Evolutionary conservation across 2,888 invertebrate genomes (phyloP), one percentile per base, ranked within the genome.

Genomic region (Erebia epiphron): DNA sequence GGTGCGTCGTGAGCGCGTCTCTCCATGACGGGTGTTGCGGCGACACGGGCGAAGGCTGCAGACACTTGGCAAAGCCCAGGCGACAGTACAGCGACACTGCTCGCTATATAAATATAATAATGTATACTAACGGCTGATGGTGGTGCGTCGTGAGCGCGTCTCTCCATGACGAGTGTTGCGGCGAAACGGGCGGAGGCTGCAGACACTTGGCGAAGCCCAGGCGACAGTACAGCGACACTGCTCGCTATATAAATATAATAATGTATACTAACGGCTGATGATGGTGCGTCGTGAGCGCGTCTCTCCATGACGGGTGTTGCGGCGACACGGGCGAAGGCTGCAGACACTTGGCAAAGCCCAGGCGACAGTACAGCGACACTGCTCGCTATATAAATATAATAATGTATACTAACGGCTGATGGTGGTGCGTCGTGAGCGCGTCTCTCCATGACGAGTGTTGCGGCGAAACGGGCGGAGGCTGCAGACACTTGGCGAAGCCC

Each of bases 1-100:
- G 83, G 88, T 89, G 92, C 14, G 89, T 86, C 62, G 93, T 92
- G 77, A 89, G 79, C 14, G 94, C 94, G 71, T 91, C 86, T 65
- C 85, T 90, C 98, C 98, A 98, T 2, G 97, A 96, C 7, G 95
- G 89, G 87, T 98, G 97, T 70, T 94, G 89, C 71, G 94, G 93
- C 50, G 85, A 77, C 18, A 90, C 89, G 66, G 95, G 95, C 64
- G 94, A 94, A 75, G 95, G 95, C 21, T 92, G 89, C 81, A 96
- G 94, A 85, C 97, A 97, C 80, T 95, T 95, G 0, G 98, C 99
- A 94, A 99, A 98, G 18, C 98, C 98, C 61, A 99, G 94, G 1
- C 99, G 96, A 86, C 98, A 98, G 90, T 98, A 99, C 77, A 99
- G 94, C 0, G 98, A 98, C 0, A 99, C 97, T 0, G 98, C 99